phyloP scores from a whole-genome alignment of 2,113 vertebrate genomes.

The Hystrix brachyura region DNA sequence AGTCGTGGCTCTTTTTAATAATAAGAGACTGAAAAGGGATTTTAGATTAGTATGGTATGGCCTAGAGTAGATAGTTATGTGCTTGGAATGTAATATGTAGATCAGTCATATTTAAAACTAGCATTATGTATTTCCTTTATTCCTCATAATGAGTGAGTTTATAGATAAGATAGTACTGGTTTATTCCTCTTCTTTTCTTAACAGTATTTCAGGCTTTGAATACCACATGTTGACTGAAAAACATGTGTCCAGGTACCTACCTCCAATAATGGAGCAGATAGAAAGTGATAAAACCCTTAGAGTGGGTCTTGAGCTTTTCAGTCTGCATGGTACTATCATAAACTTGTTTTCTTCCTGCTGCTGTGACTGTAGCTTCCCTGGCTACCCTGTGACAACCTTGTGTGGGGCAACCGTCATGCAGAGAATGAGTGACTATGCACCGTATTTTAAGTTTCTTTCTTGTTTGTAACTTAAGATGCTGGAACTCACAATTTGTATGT shows the following conservation, averaged over 20 bases:
- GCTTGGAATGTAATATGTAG: not conserved
- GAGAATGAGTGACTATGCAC: not conserved
- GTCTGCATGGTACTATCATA: not conserved
- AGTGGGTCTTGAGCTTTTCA: not conserved
- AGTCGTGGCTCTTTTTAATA: not conserved
- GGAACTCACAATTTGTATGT: not conserved
- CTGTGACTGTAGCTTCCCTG: not conserved
- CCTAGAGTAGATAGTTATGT: not conserved
- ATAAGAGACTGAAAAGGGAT: not conserved
- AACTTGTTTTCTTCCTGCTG: not conserved
- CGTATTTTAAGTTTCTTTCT: not conserved
- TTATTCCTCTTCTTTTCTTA: not conserved
- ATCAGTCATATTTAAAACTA: not conserved
- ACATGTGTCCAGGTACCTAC: not conserved
- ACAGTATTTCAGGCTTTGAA: not conserved
- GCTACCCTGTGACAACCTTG: not conserved
- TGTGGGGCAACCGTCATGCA: not conserved
- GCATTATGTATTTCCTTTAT: not conserved
- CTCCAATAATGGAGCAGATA: not conserved
- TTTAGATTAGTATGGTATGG: not conserved
- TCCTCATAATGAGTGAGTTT: conserved; percentile 19
- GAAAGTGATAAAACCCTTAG: conserved; percentile 1
- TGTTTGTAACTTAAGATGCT: not conserved
- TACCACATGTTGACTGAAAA: not conserved
- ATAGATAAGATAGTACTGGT: not conserved